Evolutionary conservation across 2,113 vertebrate genomes (phyloP).

Genomic region (Rhizomys pruinosus): DNA sequence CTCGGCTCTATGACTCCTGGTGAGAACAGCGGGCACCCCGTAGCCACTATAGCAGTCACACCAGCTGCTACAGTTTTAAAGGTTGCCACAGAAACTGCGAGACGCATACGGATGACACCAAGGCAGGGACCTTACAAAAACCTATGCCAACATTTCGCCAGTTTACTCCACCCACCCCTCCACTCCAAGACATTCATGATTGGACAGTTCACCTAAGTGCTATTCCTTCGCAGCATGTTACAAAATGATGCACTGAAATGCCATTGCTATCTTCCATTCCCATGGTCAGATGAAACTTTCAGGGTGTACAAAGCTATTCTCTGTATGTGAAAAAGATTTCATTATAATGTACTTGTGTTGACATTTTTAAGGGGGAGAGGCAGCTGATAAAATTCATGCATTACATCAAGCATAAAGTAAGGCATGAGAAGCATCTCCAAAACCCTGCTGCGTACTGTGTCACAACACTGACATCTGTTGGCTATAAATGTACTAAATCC

Average conservation of each 20-base stretch:
- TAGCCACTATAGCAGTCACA: background rate
- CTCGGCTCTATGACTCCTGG: background rate
- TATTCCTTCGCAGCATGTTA: conserved; percentile 58
- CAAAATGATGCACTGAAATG: conserved; percentile 35
- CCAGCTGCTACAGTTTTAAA: too few species aligned
- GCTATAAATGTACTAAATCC: conserved; percentile 63
- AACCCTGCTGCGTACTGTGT: conserved; percentile 43
- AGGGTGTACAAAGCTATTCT: conserved; percentile 37
- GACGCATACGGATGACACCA: conserved; percentile 9
- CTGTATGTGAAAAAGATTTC: conserved; percentile 45
- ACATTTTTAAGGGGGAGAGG: background rate
- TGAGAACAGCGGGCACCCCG: background rate
- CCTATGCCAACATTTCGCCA: conserved; percentile 22
- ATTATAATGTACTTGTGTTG: conserved; percentile 21
- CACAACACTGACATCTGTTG: conserved; percentile 87
- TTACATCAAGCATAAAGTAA: conserved; percentile 43
- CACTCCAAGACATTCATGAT: conserved; percentile 18
- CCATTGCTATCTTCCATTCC: conserved; percentile 56
- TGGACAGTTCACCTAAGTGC: background rate
- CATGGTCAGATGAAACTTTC: conserved; percentile 52
- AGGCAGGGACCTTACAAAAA: conserved; percentile 8
- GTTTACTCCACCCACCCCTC: background rate
- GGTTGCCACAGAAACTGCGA: background rate
- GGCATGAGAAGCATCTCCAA: background rate
- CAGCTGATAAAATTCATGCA: conserved; percentile 25